phyloP scores from a whole-genome alignment of 2,113 vertebrate genomes.

The Silurus glanis region DNA sequence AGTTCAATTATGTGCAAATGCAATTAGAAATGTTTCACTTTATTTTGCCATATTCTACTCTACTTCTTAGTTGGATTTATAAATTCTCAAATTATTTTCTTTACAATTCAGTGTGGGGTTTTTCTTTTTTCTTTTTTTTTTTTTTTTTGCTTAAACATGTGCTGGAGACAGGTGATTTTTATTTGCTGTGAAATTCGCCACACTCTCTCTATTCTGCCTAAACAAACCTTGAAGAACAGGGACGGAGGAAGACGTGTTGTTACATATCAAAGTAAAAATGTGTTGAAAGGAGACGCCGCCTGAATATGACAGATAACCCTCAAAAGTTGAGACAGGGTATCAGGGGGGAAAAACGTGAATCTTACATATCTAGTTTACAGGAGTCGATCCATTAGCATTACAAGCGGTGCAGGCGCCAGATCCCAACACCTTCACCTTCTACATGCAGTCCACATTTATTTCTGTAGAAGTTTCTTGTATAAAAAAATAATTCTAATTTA shows the following conservation, averaged over 20 bases:
- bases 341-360: slow-evolving; percentile 67
- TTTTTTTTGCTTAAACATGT: slow-evolving; percentile 19
- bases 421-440: slow-evolving; percentile 57
- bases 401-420: slow-evolving; percentile 73
- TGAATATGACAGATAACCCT: slow-evolving; percentile 83
- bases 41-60: not conserved
- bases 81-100: not conserved
- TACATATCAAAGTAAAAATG: slow-evolving; percentile 92
- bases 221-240: slow-evolving; percentile 80
- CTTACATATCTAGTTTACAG: slow-evolving; percentile 77
- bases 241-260: slow-evolving; percentile 74
- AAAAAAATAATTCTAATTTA: not conserved
- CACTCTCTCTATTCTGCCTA: slow-evolving; percentile 78
- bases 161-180: slow-evolving; percentile 75
- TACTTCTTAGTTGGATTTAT: not conserved
- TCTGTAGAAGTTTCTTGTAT: not conserved
- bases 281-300: slow-evolving; percentile 80
- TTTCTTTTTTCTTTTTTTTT: no score
- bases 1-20: slow-evolving; percentile 67
- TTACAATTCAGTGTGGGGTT: not conserved
- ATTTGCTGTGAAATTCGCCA: slow-evolving; percentile 83
- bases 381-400: slow-evolving; percentile 79
- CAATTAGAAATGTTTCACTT: not conserved
- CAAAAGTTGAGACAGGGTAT: slow-evolving; percentile 78
- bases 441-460: slow-evolving; percentile 33